These are phyloP conservation scores for Scaptomyza parva DNA, from an alignment of 2,888 invertebrate species.

Conservation along the genomic window DNA sequence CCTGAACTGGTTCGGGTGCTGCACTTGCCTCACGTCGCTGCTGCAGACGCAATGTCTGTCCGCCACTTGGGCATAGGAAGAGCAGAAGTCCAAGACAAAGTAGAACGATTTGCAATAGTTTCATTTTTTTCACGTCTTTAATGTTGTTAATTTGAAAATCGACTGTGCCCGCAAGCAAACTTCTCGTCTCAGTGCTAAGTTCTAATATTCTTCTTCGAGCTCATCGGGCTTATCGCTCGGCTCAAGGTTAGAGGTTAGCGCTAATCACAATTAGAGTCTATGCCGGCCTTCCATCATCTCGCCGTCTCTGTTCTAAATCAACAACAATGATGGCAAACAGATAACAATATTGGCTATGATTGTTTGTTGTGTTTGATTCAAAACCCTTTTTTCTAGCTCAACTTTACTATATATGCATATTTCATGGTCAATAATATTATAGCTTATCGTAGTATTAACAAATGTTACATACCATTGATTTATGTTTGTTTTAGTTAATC, in stretches of 20 bases:
- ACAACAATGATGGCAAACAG: constrained; percentile 21
- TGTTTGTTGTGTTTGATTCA: not conserved
- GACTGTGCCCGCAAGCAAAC: constrained; percentile 37
- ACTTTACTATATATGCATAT: not conserved
- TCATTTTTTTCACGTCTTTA: constrained; percentile 37
- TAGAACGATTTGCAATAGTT: constrained; percentile 14
- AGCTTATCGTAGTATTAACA: not conserved
- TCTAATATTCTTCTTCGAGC: constrained; percentile 6
- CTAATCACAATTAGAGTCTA: constrained; percentile 41
- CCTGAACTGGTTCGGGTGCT: constrained; percentile 3
- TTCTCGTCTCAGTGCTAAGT: constrained; percentile 26
- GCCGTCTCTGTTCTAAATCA: constrained; percentile 12
- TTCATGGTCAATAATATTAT: not conserved
- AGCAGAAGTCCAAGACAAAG: constrained; percentile 22
- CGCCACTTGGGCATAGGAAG: constrained; percentile 8
- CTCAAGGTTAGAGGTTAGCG: constrained; percentile 41
- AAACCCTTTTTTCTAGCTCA: not conserved
- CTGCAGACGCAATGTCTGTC: constrained; percentile 14
- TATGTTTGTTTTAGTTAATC: not conserved
- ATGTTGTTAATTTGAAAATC: constrained; percentile 26
- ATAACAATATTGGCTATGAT: constrained; percentile 4
- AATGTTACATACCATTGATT: not conserved
- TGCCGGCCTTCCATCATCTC: constrained; percentile 3
- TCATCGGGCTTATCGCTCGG: constrained; percentile 33
- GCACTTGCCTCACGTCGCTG: constrained; percentile 44